These are phyloP conservation scores for Dinoponera quadriceps DNA, from an alignment of 1,140 invertebrate species.

Conservation along the genomic window DNA sequence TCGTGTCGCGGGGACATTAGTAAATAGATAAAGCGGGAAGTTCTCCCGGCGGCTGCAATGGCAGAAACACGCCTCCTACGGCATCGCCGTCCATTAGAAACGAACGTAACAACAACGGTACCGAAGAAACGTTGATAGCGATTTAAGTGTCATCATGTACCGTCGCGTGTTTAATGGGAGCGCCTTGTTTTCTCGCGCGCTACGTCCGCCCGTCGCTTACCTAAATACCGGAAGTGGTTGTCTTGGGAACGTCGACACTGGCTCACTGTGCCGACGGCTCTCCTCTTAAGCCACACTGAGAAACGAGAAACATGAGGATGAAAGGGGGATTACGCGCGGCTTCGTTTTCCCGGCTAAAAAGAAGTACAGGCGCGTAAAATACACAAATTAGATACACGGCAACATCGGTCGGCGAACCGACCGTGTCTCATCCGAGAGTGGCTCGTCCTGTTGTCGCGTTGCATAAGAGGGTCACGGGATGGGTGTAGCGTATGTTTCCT, in stretches of 20 bases:
- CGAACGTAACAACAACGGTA: background rate
- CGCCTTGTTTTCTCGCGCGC: slow-evolving; percentile 51
- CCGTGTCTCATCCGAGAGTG: background rate
- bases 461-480: background rate
- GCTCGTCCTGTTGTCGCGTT: background rate
- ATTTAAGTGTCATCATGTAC: slow-evolving; percentile 53
- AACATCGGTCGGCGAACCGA: background rate
- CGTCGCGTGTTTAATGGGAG: slow-evolving; percentile 47
- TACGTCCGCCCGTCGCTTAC: slow-evolving; percentile 59
- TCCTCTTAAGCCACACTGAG: slow-evolving; percentile 57
- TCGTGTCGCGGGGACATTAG: slow-evolving; percentile 39
- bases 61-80: slow-evolving; percentile 29
- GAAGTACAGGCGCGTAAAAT: slow-evolving; percentile 27
- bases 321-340: slow-evolving; percentile 61
- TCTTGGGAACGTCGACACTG: slow-evolving; percentile 62
- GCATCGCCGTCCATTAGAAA: background rate
- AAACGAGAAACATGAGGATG: slow-evolving; percentile 67
- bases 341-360: background rate
- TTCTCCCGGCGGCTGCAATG: slow-evolving; percentile 18
- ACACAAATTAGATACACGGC: slow-evolving; percentile 46
- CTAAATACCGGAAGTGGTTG: slow-evolving; percentile 78
- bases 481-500: too few species aligned
- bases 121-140: slow-evolving; percentile 55
- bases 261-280: slow-evolving; percentile 27
- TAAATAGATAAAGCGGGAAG: slow-evolving; percentile 20